Base-by-base conservation (phyloP, 2,797 vertebrate genomes). In the Falco peregrinus region DNA sequence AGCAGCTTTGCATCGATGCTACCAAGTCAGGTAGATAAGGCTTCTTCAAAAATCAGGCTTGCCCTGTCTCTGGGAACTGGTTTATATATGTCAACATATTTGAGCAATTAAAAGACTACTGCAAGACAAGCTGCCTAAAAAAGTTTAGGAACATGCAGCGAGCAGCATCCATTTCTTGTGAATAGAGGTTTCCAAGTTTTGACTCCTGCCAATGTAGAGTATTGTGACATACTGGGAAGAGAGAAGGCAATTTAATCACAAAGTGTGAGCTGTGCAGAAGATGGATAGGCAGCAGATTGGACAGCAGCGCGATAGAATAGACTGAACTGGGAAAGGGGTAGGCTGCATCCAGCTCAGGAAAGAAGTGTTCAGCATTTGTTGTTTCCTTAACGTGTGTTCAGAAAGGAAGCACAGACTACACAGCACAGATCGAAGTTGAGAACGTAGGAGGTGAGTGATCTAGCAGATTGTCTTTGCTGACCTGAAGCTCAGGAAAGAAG, bases 391-490 rank as follows among this genome's bases (percentile, higher is more conserved):
- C 9, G 26, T 0, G 2, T 29, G 18, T 81, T 91, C 24, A 45
- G 37, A 83, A 82, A 65, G 33, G 63, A 85, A 79, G 35, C 39
- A 16, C 11, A 68, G 25, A 71, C 26, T 64, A 9, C 71, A 13
- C 70, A 84, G 15, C 1, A 0, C 9, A 54, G 61, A 69, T 47
- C 37, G 45, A n/a, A 67, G 53, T 26, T 51, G 48, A 84, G 75
- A 78, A 33, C 0, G 0, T 24, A 50, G 57, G 48, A 87, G 33
- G 13, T 0, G 3, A 83, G 61, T 37, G n/a, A 57, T 31, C 9
- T n/a, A 53, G 19, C 75, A 41, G 57, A 16, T 71, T 50, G 22
- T 10, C 11, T 82, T 73, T 37, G 89, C 21, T 76, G 25, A 13
- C 25, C 19, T 82, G 75, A 87, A 43, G 12, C 39, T 91, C 11